A percentile compares a stretch with the other conserved stretches of the same genome.
These are phyloP conservation scores for Lypha dubia DNA, from an alignment of 2,888 invertebrate genomes.

Conservation along the genomic window DNA sequence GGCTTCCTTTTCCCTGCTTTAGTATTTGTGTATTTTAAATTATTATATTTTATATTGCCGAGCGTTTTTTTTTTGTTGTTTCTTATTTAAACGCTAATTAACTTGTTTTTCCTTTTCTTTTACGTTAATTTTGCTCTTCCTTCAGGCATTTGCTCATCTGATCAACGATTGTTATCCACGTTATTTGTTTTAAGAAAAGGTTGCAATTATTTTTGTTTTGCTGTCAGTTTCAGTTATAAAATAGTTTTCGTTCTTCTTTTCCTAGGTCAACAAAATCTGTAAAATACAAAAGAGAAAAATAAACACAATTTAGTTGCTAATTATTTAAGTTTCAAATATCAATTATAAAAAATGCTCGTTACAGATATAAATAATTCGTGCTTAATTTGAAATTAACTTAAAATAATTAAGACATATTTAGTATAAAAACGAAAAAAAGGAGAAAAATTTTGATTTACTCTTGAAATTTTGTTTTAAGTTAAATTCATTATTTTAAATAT, in stretches of 20 bases:
- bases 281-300: conserved; percentile 45
- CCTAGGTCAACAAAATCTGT: conserved; percentile 65
- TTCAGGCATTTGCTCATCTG: conserved; percentile 79
- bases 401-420: conserved; percentile 3
- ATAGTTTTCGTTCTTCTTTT: conserved; percentile 50
- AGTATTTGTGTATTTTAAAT: conserved; percentile 71
- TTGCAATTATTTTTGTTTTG: conserved; percentile 77
- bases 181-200: conserved; percentile 66
- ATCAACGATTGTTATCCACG: conserved; percentile 77
- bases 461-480: conserved; percentile 60
- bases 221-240: conserved; percentile 68
- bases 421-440: neutral
- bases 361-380: conserved; percentile 18
- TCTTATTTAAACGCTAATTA: conserved; percentile 74
- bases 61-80: conserved; percentile 60
- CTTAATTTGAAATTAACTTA: conserved; percentile 9
- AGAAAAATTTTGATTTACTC: conserved; percentile 43
- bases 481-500: conserved; percentile 61
- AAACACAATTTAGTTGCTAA: conserved; percentile 30
- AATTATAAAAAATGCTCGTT: conserved; percentile 45
- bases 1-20: conserved; percentile 51
- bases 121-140: conserved; percentile 67
- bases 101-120: conserved; percentile 73
- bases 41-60: conserved; percentile 61
- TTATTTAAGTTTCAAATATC: conserved; percentile 50